Evolutionary conservation across 2,888 invertebrate species (phyloP).

Genomic region (Cryptocephalus moraei): DNA sequence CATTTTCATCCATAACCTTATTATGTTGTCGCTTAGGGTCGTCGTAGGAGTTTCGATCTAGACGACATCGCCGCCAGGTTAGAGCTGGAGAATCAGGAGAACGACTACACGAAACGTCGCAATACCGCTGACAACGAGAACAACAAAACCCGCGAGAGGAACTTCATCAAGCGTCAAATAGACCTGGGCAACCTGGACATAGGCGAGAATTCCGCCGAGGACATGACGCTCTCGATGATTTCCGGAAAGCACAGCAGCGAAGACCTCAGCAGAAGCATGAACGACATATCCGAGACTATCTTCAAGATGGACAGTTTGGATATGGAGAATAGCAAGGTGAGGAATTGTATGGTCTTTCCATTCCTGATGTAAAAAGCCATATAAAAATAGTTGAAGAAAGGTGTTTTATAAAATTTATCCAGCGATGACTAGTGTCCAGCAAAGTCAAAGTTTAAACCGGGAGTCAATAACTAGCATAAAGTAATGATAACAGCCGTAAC

Average conservation of each 20-base stretch:
- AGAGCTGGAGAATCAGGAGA: slow-evolving; percentile 51
- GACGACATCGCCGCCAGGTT: slow-evolving; percentile 23
- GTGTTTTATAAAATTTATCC: too few relatives aligned
- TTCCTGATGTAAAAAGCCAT: too few relatives aligned
- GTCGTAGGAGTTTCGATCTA: slow-evolving; percentile 34
- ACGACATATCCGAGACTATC: slow-evolving; percentile 46
- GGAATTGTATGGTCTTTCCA: not conserved
- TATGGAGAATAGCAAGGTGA: slow-evolving; percentile 29
- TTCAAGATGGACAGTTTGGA: slow-evolving; percentile 61
- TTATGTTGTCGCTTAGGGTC: slow-evolving; percentile 20
- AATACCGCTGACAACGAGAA: slow-evolving; percentile 37
- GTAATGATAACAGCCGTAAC: too few relatives aligned
- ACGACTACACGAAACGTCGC: slow-evolving; percentile 54
- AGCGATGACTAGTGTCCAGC: too few relatives aligned
- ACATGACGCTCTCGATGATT: slow-evolving; percentile 32
- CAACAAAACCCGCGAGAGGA: slow-evolving; percentile 30
- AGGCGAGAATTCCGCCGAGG: slow-evolving; percentile 33
- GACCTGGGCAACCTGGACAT: slow-evolving; percentile 35
- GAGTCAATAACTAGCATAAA: too few relatives aligned
- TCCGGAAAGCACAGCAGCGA: slow-evolving; percentile 28
- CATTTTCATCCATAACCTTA: too few relatives aligned
- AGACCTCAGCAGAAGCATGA: slow-evolving; percentile 33
- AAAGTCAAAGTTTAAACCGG: too few relatives aligned
- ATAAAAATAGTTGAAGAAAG: too few relatives aligned
- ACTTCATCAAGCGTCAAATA: slow-evolving; percentile 36